A percentile compares a stretch with the other conserved stretches of the same genome.
phyloP scores from a whole-genome alignment of 1,140 invertebrate genomes.

The Agrilus planipennis region DNA sequence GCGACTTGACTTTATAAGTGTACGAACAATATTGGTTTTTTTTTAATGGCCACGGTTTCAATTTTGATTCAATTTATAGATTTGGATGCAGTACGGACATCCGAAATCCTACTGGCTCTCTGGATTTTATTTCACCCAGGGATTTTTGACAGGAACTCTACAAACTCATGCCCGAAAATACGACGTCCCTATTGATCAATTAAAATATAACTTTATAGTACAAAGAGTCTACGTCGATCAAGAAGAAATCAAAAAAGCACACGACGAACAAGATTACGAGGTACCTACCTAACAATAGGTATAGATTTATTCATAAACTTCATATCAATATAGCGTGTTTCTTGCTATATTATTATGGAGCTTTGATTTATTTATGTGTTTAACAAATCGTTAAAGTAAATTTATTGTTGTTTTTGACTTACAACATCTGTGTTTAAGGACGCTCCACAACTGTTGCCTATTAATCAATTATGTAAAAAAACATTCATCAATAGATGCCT shows the following conservation, averaged over 20 bases:
- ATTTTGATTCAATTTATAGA: conserved; percentile 30
- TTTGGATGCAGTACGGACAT: conserved; percentile 57
- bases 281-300: conserved; percentile 17
- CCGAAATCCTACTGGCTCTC: conserved; percentile 80
- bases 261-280: conserved; percentile 33
- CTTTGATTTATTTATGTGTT: too few species aligned
- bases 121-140: conserved; percentile 85
- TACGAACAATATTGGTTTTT: too few species aligned
- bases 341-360: too few species aligned
- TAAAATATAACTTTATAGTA: conserved; percentile 65
- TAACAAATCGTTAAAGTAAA: too few species aligned
- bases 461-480: too few species aligned
- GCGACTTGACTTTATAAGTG: conserved; percentile 65
- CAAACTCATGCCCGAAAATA: conserved; percentile 78
- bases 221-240: conserved; percentile 47
- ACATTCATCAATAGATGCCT: too few species aligned
- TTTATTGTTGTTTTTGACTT: too few species aligned
- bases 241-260: conserved; percentile 47
- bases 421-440: too few species aligned
- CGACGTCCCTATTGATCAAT: conserved; percentile 70
- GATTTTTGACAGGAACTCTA: conserved; percentile 74
- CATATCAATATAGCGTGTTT: background rate
- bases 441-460: too few species aligned
- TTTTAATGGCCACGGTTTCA: too few species aligned
- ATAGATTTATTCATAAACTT: background rate